Evolutionary conservation across 2,888 invertebrate genomes (phyloP).

Genomic region (Selenia dentaria): DNA sequence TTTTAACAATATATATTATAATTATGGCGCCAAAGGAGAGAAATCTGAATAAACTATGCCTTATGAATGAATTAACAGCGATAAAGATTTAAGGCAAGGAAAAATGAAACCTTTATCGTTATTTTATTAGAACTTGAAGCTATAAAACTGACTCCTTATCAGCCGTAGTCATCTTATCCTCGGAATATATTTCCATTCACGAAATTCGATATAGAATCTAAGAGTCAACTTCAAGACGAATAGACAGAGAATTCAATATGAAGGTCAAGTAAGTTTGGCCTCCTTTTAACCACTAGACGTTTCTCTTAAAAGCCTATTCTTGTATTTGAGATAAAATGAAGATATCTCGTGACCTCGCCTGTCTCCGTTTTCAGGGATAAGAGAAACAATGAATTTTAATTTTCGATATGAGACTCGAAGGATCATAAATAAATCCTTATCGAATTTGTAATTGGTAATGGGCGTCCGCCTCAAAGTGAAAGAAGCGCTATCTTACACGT

Average conservation of each 20-base stretch:
- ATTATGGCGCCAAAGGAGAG: conserved; percentile 4
- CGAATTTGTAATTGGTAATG: conserved; percentile 80
- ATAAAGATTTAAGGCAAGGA: conserved; percentile 12
- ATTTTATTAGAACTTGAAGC: conserved; percentile 51
- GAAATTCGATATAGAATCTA: conserved; percentile 57
- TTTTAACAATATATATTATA: background rate
- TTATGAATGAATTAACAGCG: conserved; percentile 18
- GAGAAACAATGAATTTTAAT: conserved; percentile 83
- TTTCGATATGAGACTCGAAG: conserved; percentile 54
- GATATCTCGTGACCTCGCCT: conserved; percentile 76
- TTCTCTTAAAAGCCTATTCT: conserved; percentile 80
- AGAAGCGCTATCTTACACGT: conserved; percentile 51
- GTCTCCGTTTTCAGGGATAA: conserved; percentile 76
- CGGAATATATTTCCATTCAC: conserved; percentile 47
- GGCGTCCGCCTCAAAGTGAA: conserved; percentile 66
- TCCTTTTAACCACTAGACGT: conserved; percentile 50
- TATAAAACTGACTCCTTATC: conserved; percentile 58
- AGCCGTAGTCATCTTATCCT: conserved; percentile 52
- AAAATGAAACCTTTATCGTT: conserved; percentile 49
- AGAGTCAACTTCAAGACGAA: conserved; percentile 49
- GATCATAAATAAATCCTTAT: conserved; percentile 79
- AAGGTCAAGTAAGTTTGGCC: conserved; percentile 63
- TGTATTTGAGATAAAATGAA: conserved; percentile 72
- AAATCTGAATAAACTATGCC: conserved; percentile 7
- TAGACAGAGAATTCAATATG: conserved; percentile 45